Percentiles rank a stretch among this genome's conserved stretches.
phyloP scores from a whole-genome alignment of 2,797 vertebrate genomes.

The Botia kubotai region DNA sequence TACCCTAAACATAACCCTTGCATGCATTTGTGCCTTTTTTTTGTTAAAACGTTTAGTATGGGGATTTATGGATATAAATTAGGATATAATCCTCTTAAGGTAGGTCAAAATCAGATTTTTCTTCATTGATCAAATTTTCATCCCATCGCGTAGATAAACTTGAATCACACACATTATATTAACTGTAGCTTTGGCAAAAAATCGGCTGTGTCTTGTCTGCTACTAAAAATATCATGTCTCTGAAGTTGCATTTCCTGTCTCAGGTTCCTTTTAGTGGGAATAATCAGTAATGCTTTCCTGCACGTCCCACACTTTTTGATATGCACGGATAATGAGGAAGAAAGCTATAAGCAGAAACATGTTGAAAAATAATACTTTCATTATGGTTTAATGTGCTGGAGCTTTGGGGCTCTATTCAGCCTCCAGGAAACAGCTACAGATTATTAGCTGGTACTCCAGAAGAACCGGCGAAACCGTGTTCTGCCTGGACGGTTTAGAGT shows the following conservation, averaged over 20 bases:
- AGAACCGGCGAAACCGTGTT: background rate
- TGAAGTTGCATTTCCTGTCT: conserved; percentile 12
- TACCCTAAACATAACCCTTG: background rate
- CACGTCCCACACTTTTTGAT: conserved; percentile 13
- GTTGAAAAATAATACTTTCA: conserved; percentile 36
- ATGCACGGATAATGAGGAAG: conserved; percentile 25
- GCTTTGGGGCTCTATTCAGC: conserved; percentile 28
- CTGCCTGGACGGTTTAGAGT: background rate
- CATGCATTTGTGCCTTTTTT: background rate
- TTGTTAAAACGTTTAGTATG: too few relatives aligned
- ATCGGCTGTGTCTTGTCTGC: background rate
- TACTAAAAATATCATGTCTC: background rate
- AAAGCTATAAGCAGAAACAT: conserved; percentile 27
- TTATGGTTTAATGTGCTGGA: conserved; percentile 47
- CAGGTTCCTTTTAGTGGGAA: conserved; percentile 11
- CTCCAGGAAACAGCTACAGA: conserved; percentile 20
- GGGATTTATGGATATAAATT: too few relatives aligned
- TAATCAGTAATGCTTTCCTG: conserved; percentile 21
- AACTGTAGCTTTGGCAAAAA: background rate
- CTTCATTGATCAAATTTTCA: too few relatives aligned
- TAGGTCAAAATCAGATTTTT: too few relatives aligned
- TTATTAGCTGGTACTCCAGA: conserved; percentile 20
- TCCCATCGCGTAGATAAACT: background rate
- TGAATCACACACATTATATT: background rate
- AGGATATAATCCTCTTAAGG: too few relatives aligned